phyloP scores from a whole-genome alignment of 2,888 invertebrate species.

The Campoplex nolae region DNA sequence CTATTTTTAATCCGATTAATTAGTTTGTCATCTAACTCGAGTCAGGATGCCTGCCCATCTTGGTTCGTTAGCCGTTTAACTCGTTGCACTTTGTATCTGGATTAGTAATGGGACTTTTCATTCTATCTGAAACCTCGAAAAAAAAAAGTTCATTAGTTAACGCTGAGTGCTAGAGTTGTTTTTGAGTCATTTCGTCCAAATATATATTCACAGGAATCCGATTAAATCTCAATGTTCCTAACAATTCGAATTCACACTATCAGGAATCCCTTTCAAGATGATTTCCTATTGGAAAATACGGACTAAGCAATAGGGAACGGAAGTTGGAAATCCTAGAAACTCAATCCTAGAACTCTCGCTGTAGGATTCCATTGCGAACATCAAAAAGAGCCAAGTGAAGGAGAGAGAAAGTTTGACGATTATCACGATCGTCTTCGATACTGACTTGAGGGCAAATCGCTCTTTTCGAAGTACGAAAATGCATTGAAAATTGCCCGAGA shows the following conservation, averaged over 20 bases:
- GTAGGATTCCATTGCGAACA: conserved; percentile 21
- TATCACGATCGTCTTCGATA: conserved; percentile 50
- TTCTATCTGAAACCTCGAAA: not conserved
- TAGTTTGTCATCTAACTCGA: not conserved
- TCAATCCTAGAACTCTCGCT: conserved; percentile 28
- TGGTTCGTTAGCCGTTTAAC: not conserved
- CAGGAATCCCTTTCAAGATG: not conserved
- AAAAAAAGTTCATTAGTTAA: not conserved
- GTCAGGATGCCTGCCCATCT: not conserved
- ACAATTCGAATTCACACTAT: conserved; percentile 30
- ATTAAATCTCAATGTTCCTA: conserved; percentile 23
- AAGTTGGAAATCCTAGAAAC: conserved; percentile 20
- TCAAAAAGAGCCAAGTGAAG: not conserved
- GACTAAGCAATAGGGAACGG: not conserved
- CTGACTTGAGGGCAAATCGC: conserved; percentile 38
- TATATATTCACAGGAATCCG: not conserved
- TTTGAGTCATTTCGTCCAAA: not conserved
- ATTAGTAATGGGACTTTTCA: not conserved
- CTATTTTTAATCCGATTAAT: conserved; percentile 9
- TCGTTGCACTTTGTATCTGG: not conserved
- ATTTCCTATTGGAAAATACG: conserved; percentile 15
- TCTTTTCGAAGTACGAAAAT: conserved; percentile 50
- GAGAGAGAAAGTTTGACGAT: conserved; percentile 56
- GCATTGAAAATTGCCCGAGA: conserved; percentile 44
- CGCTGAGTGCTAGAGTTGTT: not conserved